phyloP scores from a whole-genome alignment of 2,113 vertebrate genomes.

The Scatophagus argus region DNA sequence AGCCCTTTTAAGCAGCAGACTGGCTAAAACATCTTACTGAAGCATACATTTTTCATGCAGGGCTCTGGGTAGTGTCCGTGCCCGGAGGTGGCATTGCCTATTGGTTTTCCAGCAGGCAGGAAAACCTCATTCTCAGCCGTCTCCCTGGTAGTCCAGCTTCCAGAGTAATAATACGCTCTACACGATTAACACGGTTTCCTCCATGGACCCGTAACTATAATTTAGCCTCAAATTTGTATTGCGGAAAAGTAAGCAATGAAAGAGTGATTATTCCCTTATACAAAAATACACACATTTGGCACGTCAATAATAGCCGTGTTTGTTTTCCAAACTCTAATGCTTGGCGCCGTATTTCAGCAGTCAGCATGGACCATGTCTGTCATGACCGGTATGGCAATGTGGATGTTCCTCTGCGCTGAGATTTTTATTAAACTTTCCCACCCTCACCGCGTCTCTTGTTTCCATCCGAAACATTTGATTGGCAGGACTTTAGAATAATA shows the following conservation, averaged over 20 bases:
- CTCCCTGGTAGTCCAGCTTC: conserved; percentile 41
- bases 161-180: conserved; percentile 71
- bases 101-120: conserved; percentile 62
- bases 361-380: conserved; percentile 52
- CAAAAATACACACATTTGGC: conserved; percentile 76
- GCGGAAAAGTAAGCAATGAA: conserved; percentile 78
- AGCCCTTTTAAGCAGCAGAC: conserved; percentile 38
- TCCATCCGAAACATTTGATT: conserved; percentile 62
- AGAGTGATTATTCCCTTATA: conserved; percentile 73
- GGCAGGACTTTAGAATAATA: conserved; percentile 58
- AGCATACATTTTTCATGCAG: conserved; percentile 47
- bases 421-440: conserved; percentile 71
- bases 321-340: conserved; percentile 72
- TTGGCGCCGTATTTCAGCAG: conserved; percentile 58
- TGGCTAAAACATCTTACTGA: conserved; percentile 43
- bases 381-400: conserved; percentile 33
- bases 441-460: conserved; percentile 34
- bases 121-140: conserved; percentile 55
- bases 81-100: conserved; percentile 34
- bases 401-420: conserved; percentile 56
- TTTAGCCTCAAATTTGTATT: conserved; percentile 75
- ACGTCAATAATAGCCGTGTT: conserved; percentile 68
- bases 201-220: conserved; percentile 68
- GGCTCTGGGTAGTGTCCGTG: conserved; percentile 49
- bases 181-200: conserved; percentile 74